Evolutionary conservation across 2,797 vertebrate genomes (phyloP).

Genomic region (Myotis planiceps): DNA sequence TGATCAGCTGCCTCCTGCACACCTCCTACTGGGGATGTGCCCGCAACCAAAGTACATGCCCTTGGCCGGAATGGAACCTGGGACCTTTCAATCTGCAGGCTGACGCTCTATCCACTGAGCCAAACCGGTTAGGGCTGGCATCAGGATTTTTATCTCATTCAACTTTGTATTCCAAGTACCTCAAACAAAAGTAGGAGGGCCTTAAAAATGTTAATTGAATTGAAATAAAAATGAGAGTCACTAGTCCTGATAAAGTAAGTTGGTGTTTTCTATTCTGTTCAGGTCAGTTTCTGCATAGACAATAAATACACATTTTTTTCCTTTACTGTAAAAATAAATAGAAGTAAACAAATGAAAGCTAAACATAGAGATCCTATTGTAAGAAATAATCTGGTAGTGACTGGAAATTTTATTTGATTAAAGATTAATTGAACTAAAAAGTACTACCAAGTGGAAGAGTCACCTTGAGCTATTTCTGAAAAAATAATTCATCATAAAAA

Average conservation of each 20-base stretch:
- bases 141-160: slow-evolving; percentile 40
- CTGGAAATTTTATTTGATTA: slow-evolving; percentile 37
- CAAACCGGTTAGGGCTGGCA: background rate
- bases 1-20: no score
- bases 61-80: no score
- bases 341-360: slow-evolving; percentile 49
- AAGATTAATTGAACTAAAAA: slow-evolving; percentile 40
- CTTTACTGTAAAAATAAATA: slow-evolving; percentile 19
- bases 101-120: no score
- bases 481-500: slow-evolving; percentile 59
- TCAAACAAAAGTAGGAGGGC: background rate
- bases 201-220: slow-evolving; percentile 27
- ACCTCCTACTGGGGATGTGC: no score
- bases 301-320: background rate
- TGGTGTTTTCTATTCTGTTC: background rate
- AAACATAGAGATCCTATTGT: slow-evolving; percentile 17
- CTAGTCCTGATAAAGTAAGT: background rate
- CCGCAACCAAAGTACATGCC: no score
- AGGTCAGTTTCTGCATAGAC: slow-evolving; percentile 8
- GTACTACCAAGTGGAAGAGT: slow-evolving; percentile 8
- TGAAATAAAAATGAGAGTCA: slow-evolving; percentile 13
- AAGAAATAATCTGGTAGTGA: slow-evolving; percentile 41
- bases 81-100: no score
- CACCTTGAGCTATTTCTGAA: slow-evolving; percentile 43
- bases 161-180: background rate